A percentile compares a stretch with the other conserved stretches of the same genome.
phyloP scores from a whole-genome alignment of 1,140 invertebrate species.

The Chionoecetes opilio region DNA sequence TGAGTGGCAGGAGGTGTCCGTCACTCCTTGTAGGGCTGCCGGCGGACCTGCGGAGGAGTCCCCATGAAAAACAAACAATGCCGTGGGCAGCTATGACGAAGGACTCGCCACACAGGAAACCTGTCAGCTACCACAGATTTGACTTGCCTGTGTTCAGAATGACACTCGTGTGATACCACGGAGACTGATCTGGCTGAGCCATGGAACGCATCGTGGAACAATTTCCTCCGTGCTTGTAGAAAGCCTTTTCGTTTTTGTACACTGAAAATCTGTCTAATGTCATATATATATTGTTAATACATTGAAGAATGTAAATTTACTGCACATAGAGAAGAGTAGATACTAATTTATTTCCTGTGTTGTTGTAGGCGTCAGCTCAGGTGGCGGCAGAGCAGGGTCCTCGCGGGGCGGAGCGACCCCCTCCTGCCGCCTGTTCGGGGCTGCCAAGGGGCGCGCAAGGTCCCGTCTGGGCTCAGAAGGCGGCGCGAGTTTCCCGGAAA shows the following conservation, averaged over 20 bases:
- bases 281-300: constrained; percentile 22
- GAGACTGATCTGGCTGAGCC: not conserved
- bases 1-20: not conserved
- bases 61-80: not conserved
- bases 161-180: not conserved
- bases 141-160: not conserved
- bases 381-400: not conserved
- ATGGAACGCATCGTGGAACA: not conserved
- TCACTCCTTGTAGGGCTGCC: constrained; percentile 22
- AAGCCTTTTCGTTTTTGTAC: not conserved
- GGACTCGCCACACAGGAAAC: not conserved
- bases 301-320: not conserved
- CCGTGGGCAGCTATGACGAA: not conserved
- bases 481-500: not conserved
- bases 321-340: constrained; percentile 7
- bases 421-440: not conserved
- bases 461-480: not conserved
- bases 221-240: constrained; percentile 1
- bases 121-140: not conserved
- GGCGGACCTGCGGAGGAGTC: constrained; percentile 12
- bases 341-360: not conserved
- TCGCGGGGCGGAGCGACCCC: not conserved
- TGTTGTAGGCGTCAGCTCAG: not conserved
- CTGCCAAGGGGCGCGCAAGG: not conserved
- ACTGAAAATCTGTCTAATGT: not conserved